Evolutionary conservation across 2,797 vertebrate species (phyloP), one percentile per base, ranked within the genome.

Genomic region (Melanogrammus aeglefinus): DNA sequence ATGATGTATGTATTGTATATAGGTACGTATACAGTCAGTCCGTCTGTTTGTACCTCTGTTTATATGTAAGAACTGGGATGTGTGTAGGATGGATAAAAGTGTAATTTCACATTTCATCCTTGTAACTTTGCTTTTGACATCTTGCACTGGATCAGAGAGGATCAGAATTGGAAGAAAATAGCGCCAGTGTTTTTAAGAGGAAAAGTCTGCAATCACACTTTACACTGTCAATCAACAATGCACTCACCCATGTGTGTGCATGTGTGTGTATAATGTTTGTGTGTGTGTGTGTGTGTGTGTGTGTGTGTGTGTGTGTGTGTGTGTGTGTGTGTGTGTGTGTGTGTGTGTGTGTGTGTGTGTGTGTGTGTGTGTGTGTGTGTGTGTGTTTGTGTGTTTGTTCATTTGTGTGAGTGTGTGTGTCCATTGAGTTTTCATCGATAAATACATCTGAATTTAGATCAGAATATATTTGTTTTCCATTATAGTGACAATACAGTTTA

Each of bases 151-250:
- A 88, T 84, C 82, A 84, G 82, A 83, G 84, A 83, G 88, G 89
- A 88, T 84, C 83, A 84, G 82, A 83, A 84, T 81, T 24, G 21
- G 57, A 70, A 79, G 73, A 88, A 87, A 89, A 88, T 79, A 78
- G 86, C 80, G 87, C 90, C 84, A 80, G 79, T 81, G 80, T 39
- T 82, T 87, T 84, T 81, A 78, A 79, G 75, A 76, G 82, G 80
- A 83, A 85, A 87, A 88, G 76, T 83, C 85, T 79, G 83, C 86
- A 90, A 90, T 91, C 89, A 89, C 86, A 83, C 85, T 91, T 91
- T 86, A 83, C 86, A 78, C 81, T 85, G 87, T 87, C 88, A 89
- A 80, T 91, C 88, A 87, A 80, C 80, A 71, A 78, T 82, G 81
- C 80, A 82, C 83, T 87, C 5, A 36, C 35, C 35, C 35, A 36